A percentile compares a stretch with the other conserved stretches of the same genome.
Conservation (phyloP, 2,888 invertebrate species). For the Galerucella calmariensis region DNA sequence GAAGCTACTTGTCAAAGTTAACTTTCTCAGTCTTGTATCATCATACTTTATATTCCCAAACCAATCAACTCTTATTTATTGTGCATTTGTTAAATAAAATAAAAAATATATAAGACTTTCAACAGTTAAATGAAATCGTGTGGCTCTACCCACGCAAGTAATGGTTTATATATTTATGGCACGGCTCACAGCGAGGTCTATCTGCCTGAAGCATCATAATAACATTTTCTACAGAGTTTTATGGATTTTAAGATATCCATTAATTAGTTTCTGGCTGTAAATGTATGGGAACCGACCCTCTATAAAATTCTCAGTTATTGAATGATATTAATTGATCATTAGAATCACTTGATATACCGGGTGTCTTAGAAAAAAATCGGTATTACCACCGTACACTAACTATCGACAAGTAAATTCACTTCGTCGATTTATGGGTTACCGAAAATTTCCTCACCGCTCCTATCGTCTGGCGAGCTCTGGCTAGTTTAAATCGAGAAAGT, state of each 20-base stretch:
- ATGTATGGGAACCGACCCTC: slow-evolving; percentile 21
- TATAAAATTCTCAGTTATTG: slow-evolving; percentile 20
- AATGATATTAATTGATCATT: not conserved
- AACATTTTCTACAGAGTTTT: slow-evolving; percentile 22
- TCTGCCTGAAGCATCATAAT: slow-evolving; percentile 25
- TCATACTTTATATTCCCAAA: not conserved
- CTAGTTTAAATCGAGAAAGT: too few relatives aligned
- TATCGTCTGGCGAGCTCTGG: too few relatives aligned
- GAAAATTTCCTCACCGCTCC: too few relatives aligned
- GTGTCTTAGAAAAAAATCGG: too few relatives aligned
- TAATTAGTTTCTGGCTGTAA: slow-evolving; percentile 19
- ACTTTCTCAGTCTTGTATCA: not conserved
- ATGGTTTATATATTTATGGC: slow-evolving; percentile 18
- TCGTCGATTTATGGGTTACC: too few relatives aligned
- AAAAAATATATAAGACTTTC: slow-evolving; percentile 1
- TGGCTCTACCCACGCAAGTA: slow-evolving; percentile 24
- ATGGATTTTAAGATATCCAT: slow-evolving; percentile 22
- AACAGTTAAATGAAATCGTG: slow-evolving; percentile 21
- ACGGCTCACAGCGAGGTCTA: slow-evolving; percentile 27
- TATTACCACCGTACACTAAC: too few relatives aligned
- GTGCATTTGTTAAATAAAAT: not conserved
- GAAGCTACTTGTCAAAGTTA: too few relatives aligned
- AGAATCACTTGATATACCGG: not conserved
- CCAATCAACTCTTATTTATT: not conserved
- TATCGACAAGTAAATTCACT: too few relatives aligned